These are phyloP conservation scores for Vanessa atalanta DNA, from an alignment of 1,140 invertebrate species.

Conservation along the genomic window DNA sequence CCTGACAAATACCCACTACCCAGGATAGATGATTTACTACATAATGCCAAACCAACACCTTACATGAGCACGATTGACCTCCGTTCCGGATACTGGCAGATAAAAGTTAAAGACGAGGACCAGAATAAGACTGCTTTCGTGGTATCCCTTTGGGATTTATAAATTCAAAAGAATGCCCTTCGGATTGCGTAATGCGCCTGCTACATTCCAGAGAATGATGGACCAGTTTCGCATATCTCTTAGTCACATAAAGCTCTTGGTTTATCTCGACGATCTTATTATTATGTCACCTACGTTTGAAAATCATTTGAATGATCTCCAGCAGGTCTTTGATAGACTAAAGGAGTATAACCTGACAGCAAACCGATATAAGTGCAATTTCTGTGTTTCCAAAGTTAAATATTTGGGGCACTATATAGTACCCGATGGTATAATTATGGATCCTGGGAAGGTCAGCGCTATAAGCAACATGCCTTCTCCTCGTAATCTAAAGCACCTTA, in stretches of 20 bases:
- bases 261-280: slow-evolving; percentile 46
- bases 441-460: slow-evolving; percentile 34
- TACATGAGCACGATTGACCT: slow-evolving; percentile 58
- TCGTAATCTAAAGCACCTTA: slow-evolving; percentile 42
- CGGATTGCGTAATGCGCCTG: slow-evolving; percentile 60
- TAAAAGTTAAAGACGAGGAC: slow-evolving; percentile 50
- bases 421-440: slow-evolving; percentile 35
- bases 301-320: slow-evolving; percentile 36
- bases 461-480: slow-evolving; percentile 32
- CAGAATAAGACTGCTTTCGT: slow-evolving; percentile 39
- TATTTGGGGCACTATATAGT: slow-evolving; percentile 45
- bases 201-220: slow-evolving; percentile 71
- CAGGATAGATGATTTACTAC: slow-evolving; percentile 40
- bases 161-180: slow-evolving; percentile 53
- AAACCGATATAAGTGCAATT: slow-evolving; percentile 40
- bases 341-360: slow-evolving; percentile 32
- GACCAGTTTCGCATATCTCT: slow-evolving; percentile 45
- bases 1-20: slow-evolving; percentile 41
- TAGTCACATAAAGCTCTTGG: slow-evolving; percentile 30
- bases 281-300: slow-evolving; percentile 34
- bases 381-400: slow-evolving; percentile 34
- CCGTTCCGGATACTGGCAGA: slow-evolving; percentile 60
- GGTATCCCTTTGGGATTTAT: no score
- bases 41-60: slow-evolving; percentile 50
- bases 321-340: slow-evolving; percentile 30